Percentiles rank a stretch among this genome's conserved stretches.
phyloP scores from a whole-genome alignment of 1,140 invertebrate species.

The Bilobella aurantiaca region DNA sequence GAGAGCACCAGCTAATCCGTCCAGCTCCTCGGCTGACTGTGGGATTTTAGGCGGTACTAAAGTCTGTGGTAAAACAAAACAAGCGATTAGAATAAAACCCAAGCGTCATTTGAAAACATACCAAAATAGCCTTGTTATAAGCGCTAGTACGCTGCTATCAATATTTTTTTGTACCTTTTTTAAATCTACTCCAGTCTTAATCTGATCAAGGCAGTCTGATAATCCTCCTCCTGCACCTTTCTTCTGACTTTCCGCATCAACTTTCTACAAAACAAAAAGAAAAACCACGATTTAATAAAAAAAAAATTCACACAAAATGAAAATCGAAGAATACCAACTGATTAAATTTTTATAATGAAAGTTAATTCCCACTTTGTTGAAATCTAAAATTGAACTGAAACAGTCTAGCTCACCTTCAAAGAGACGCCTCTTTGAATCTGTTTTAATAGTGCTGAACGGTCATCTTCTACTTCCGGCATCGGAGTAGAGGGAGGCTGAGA shows the following conservation, averaged over 20 bases:
- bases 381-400: too few species aligned
- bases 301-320: neutral
- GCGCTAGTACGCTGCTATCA: too few species aligned
- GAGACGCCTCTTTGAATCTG: conserved; percentile 59
- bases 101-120: neutral
- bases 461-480: conserved; percentile 44
- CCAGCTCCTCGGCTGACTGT: conserved; percentile 19
- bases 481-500: conserved; percentile 3
- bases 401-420: too few species aligned
- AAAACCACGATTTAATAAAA: neutral
- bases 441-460: conserved; percentile 59
- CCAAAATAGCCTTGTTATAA: neutral
- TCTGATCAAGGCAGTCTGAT: conserved; percentile 64
- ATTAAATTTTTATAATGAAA: too few species aligned
- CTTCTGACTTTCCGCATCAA: conserved; percentile 34
- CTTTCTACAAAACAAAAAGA: conserved; percentile 35
- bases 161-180: too few species aligned
- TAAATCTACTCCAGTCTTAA: conserved; percentile 63
- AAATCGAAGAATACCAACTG: neutral
- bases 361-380: too few species aligned
- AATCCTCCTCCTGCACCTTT: conserved; percentile 39
- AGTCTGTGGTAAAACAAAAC: neutral
- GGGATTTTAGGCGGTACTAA: conserved; percentile 2
- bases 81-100: neutral
- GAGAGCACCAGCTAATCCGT: conserved; percentile 63